Percentiles rank a stretch among this genome's conserved stretches.
These are phyloP conservation scores for Porites evermanni DNA, from an alignment of 92 coral and sea anemone genomes.

Conservation along the genomic window DNA sequence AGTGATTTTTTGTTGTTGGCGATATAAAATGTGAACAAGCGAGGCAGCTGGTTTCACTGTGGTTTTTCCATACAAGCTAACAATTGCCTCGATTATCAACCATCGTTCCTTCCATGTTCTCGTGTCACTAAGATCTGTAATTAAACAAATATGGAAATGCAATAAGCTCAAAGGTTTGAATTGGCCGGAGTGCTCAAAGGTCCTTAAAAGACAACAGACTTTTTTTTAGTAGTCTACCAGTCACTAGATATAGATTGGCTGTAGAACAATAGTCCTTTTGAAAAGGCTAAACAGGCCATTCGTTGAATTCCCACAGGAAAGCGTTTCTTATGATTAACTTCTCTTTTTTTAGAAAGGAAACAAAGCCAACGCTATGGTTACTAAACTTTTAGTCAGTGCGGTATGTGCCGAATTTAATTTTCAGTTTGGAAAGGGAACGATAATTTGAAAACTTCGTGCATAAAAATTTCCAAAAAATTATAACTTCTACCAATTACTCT, in stretches of 20 bases:
- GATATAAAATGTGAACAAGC: neutral
- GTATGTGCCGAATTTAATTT: neutral
- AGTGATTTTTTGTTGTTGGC: constrained; percentile 1
- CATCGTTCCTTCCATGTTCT: neutral
- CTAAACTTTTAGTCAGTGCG: neutral
- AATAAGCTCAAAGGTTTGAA: neutral
- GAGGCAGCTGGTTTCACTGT: neutral
- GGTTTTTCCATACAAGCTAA: neutral
- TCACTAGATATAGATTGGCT: constrained; percentile 13
- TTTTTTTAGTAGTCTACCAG: neutral
- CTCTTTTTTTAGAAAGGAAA: neutral
- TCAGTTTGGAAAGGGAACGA: neutral
- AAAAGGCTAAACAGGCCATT: neutral
- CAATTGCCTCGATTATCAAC: neutral
- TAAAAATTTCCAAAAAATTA: neutral
- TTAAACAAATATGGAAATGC: constrained; percentile 39
- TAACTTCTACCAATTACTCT: too few species aligned
- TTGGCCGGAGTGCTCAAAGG: neutral
- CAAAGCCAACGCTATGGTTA: constrained; percentile 16
- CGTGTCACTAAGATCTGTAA: constrained; percentile 10
- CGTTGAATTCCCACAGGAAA: constrained; percentile 17
- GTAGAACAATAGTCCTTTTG: constrained; percentile 14
- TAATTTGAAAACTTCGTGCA: neutral
- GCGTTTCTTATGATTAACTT: neutral
- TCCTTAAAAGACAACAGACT: neutral